These are phyloP conservation scores for Iguana delicatissima DNA, from an alignment of 2,797 vertebrate species.

Conservation along the genomic window DNA sequence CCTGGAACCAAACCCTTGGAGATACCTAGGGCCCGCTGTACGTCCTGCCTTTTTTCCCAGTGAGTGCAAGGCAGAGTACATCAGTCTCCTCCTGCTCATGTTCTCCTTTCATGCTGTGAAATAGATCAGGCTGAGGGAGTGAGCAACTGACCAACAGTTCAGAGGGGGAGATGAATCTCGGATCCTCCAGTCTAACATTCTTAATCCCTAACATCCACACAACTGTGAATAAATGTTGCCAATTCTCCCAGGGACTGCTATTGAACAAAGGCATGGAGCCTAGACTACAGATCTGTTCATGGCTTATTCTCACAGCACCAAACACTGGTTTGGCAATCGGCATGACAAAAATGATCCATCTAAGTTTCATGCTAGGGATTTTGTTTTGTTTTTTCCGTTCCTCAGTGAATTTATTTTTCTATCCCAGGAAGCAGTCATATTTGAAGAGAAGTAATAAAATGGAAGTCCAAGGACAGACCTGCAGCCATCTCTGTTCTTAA, in stretches of 20 bases:
- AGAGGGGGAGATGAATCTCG: not conserved
- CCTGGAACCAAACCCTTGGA: no score
- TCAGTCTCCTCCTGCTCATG: not conserved
- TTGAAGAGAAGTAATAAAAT: not conserved
- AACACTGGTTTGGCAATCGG: not conserved
- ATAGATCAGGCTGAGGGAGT: not conserved
- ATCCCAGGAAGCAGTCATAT: not conserved
- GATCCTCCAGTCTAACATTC: not conserved
- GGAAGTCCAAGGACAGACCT: not conserved
- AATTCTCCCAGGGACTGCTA: not conserved
- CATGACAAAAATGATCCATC: not conserved
- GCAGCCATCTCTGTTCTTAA: not conserved
- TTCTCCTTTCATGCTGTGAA: not conserved
- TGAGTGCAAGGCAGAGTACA: not conserved
- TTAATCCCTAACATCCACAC: not conserved
- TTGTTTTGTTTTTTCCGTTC: not conserved
- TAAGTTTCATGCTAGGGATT: no score
- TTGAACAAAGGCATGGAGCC: not conserved
- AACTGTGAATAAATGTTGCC: not conserved
- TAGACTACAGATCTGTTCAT: not conserved
- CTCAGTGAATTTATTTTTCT: not conserved
- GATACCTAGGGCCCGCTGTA: no score
- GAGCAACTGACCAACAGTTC: not conserved
- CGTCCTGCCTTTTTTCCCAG: no score
- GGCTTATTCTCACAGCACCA: not conserved